Evolutionary conservation across 1,140 invertebrate genomes (phyloP).

Genomic region (Oryzaephilus surinamensis): DNA sequence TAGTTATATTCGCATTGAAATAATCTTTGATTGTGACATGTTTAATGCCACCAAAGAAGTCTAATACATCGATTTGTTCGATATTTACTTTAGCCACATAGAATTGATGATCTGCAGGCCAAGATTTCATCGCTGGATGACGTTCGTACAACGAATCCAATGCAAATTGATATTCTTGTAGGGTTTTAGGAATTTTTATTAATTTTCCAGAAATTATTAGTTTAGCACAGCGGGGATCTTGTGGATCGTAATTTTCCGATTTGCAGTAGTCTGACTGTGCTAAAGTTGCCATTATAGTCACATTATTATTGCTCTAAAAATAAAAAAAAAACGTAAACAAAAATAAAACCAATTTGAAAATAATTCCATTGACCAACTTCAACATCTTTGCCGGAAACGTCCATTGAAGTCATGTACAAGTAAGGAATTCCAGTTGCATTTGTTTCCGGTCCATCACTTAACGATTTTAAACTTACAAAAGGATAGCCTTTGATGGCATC

Average conservation of each 20-base stretch:
- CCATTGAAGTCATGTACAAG: conserved; percentile 64
- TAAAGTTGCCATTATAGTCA: conserved; percentile 55
- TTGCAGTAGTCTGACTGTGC: conserved; percentile 59
- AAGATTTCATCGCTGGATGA: conserved; percentile 45
- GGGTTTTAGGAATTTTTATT: conserved; percentile 47
- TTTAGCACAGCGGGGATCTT: conserved; percentile 70
- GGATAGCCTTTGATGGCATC: conserved; percentile 53
- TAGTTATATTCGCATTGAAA: conserved; percentile 14
- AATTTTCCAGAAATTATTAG: conserved; percentile 61
- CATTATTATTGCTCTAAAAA: conserved; percentile 49
- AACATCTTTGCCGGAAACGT: conserved; percentile 62
- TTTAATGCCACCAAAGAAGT: conserved; percentile 66
- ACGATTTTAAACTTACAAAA: conserved; percentile 61
- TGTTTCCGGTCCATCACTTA: conserved; percentile 55
- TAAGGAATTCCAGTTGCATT: conserved; percentile 67
- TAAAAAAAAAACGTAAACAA: too few relatives aligned
- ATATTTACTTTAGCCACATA: conserved; percentile 66
- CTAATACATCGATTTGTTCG: conserved; percentile 55
- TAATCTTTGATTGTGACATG: conserved; percentile 38
- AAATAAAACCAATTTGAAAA: too few relatives aligned
- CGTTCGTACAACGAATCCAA: conserved; percentile 51
- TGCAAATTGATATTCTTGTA: conserved; percentile 48
- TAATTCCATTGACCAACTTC: conserved; percentile 38
- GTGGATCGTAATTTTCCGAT: conserved; percentile 53
- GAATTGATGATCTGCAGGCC: conserved; percentile 49